phyloP scores from a whole-genome alignment of 2,797 vertebrate species.

The Yasuhikotakia modesta region DNA sequence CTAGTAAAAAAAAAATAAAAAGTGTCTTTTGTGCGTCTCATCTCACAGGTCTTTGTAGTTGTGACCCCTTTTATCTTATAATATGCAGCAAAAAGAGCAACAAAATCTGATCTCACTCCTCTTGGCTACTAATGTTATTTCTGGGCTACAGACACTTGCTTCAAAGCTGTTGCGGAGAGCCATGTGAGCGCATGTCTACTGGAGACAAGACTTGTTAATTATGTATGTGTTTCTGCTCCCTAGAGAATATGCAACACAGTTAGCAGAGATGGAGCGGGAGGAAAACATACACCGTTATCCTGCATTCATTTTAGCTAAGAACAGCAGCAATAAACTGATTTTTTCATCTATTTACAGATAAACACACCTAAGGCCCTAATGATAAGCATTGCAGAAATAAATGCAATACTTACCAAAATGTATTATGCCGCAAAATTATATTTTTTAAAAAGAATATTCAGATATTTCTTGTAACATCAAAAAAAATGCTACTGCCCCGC shows the following conservation, averaged over 20 bases:
- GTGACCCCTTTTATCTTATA: conserved; percentile 13
- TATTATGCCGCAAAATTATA: not conserved
- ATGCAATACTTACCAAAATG: not conserved
- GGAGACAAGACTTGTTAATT: conserved; percentile 76
- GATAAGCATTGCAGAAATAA: not conserved
- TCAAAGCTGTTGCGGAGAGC: conserved; percentile 67
- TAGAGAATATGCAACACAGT: conserved; percentile 74
- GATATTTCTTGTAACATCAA: conserved; percentile 13
- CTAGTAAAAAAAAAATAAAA: conserved; percentile 41
- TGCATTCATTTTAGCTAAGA: conserved; percentile 66
- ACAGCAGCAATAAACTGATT: conserved; percentile 17
- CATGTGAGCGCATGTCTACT: conserved; percentile 65
- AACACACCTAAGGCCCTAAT: not conserved
- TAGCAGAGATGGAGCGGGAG: conserved; percentile 66
- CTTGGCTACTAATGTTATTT: conserved; percentile 23
- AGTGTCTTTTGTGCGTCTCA: conserved; percentile 15
- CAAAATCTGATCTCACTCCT: conserved; percentile 28
- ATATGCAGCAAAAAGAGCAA: conserved; percentile 11
- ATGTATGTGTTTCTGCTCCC: conserved; percentile 80
- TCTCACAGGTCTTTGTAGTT: conserved; percentile 14
- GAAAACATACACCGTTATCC: conserved; percentile 68
- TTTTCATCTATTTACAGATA: not conserved
- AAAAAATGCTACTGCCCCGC: not conserved
- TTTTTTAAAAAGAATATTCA: too few relatives aligned
- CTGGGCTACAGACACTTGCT: conserved; percentile 59